Percentiles rank a stretch among this genome's conserved stretches.
Evolutionary conservation across 2,113 vertebrate genomes (phyloP).

Genomic region (Hippocampus mohnikei): DNA sequence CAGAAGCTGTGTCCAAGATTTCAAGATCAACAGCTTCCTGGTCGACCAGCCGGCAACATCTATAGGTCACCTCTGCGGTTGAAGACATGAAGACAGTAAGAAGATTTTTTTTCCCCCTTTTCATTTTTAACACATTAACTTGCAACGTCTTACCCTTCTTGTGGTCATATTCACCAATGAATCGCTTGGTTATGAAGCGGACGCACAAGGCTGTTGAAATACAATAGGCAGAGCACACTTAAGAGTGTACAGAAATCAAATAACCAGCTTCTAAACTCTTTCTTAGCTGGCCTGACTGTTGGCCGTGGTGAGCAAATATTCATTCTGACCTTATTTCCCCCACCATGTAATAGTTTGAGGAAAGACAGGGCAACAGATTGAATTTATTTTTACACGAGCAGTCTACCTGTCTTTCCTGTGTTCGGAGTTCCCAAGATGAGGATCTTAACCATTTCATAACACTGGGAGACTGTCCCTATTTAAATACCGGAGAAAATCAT

Average conservation of each 20-base stretch:
- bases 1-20: constrained; percentile 67
- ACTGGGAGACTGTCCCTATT: neutral
- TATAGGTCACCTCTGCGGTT: constrained; percentile 69
- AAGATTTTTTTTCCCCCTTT: neutral
- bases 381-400: neutral
- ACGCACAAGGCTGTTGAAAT: constrained; percentile 72
- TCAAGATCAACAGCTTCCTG: constrained; percentile 70
- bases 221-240: constrained; percentile 10
- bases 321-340: neutral
- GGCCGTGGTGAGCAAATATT: neutral
- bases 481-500: constrained; percentile 10
- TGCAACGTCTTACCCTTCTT: constrained; percentile 60
- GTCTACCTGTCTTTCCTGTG: constrained; percentile 60
- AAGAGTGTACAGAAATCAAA: neutral
- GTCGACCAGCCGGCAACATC: constrained; percentile 66
- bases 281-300: constrained; percentile 24
- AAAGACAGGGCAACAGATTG: neutral
- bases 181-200: constrained; percentile 73
- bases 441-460: constrained; percentile 53
- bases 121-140: neutral
- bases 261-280: neutral
- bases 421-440: constrained; percentile 56
- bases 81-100: constrained; percentile 4
- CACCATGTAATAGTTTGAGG: neutral
- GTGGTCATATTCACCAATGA: constrained; percentile 75